Conservation (phyloP, 1,140 invertebrate genomes). For the Phymorhynchus buccinoides region DNA sequence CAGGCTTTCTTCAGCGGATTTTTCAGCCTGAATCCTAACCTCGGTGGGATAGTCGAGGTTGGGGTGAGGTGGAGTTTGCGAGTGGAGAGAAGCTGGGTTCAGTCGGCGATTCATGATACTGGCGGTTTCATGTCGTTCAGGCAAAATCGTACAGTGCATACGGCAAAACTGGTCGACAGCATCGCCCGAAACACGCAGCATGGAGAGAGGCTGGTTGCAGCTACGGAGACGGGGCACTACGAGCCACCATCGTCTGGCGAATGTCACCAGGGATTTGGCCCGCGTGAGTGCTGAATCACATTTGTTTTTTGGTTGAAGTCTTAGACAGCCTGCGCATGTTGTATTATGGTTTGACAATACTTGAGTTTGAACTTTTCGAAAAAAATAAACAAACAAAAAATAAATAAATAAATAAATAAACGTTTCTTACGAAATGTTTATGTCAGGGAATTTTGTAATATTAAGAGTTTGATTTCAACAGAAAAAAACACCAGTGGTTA, state of each 20-base stretch:
- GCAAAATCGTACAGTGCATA: background rate
- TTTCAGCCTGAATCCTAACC: background rate
- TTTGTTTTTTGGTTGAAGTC: no score
- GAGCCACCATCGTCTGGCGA: background rate
- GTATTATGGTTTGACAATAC: no score
- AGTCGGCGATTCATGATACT: background rate
- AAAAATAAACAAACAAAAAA: no score
- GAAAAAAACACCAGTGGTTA: no score
- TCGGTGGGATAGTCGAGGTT: background rate
- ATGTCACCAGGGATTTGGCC: background rate
- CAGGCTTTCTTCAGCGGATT: background rate
- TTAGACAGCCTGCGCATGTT: no score
- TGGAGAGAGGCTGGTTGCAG: background rate
- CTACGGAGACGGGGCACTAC: background rate
- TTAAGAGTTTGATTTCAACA: no score
- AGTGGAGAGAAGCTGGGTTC: conserved; percentile 14
- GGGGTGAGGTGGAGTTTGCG: background rate
- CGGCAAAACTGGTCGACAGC: background rate
- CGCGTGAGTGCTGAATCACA: conserved; percentile 8
- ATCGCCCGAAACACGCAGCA: conserved; percentile 25
- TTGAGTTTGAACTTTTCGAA: no score
- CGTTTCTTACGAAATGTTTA: no score
- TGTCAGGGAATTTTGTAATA: no score
- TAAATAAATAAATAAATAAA: no score
- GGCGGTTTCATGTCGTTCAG: background rate